Conservation (phyloP, 2,113 vertebrate species). For the Saimiri boliviensis region DNA sequence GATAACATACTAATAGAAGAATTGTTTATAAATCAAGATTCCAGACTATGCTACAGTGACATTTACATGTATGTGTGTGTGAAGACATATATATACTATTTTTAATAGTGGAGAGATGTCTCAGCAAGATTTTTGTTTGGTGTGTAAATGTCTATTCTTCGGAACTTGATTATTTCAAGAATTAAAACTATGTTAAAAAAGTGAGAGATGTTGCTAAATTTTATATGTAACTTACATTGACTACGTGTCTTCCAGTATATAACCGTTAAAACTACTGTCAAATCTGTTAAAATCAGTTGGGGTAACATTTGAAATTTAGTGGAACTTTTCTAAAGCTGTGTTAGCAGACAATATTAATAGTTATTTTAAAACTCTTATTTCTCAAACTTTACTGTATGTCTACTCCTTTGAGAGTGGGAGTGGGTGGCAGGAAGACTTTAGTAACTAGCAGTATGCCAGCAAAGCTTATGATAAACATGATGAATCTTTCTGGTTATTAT, state of each 20-base stretch:
- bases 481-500: background rate
- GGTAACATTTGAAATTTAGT: background rate
- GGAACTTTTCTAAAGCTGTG: background rate
- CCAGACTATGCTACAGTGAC: background rate
- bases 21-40: background rate
- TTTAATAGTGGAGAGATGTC: background rate
- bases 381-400: background rate
- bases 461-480: background rate
- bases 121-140: slow-evolving; percentile 8
- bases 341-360: background rate
- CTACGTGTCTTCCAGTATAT: background rate
- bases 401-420: background rate
- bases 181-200: slow-evolving; percentile 7
- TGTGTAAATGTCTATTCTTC: background rate
- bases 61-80: background rate
- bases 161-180: slow-evolving; percentile 18
- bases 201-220: background rate
- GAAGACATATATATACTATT: background rate
- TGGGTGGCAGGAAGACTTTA: background rate
- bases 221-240: background rate
- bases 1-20: background rate
- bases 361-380: background rate
- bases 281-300: background rate
- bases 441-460: background rate
- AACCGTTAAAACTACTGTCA: background rate